Conservation (phyloP, 2,888 invertebrate species). For the Cheilosia scutellata region DNA sequence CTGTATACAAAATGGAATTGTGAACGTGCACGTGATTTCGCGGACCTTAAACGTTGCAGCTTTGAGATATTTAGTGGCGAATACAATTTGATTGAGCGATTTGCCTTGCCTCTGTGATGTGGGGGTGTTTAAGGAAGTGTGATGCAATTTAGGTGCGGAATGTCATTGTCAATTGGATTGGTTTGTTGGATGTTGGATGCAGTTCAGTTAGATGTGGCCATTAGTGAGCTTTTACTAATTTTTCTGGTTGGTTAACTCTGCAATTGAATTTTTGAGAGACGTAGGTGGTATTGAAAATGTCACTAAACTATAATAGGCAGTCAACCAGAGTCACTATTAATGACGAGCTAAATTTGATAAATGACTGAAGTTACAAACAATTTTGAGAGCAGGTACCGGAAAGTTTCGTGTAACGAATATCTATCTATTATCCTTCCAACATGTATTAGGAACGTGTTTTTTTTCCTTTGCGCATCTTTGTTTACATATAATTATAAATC, state of each 20-base stretch:
- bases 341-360: no score
- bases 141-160: conserved; percentile 41
- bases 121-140: conserved; percentile 43
- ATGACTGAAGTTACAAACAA: no score
- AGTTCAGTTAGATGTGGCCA: background rate
- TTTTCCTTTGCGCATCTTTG: no score
- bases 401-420: no score
- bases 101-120: conserved; percentile 7
- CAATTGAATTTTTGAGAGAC: background rate
- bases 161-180: background rate
- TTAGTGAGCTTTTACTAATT: background rate
- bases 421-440: no score
- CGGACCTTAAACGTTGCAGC: conserved; percentile 9
- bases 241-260: background rate
- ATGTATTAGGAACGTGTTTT: no score
- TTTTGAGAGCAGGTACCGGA: no score
- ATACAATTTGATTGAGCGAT: conserved; percentile 58
- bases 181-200: background rate
- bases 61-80: conserved; percentile 11
- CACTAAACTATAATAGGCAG: no score
- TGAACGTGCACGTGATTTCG: conserved; percentile 70
- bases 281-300: no score
- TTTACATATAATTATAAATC: no score
- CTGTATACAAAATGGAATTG: conserved; percentile 62
- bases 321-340: no score